Evolutionary conservation across 1,140 invertebrate species (phyloP).

Genomic region (Eciton burchellii): DNA sequence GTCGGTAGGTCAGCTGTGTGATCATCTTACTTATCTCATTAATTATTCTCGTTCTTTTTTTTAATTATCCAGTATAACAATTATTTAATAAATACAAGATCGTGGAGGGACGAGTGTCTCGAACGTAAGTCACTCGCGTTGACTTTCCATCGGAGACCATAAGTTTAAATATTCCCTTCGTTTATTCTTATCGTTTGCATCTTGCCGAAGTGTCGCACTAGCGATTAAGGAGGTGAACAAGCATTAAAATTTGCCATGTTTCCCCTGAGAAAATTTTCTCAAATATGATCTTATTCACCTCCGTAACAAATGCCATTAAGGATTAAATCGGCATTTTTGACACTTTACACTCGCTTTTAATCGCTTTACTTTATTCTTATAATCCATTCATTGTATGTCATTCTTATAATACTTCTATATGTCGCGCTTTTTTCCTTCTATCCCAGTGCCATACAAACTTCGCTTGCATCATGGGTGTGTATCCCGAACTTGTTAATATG

Average conservation of each 20-base stretch:
- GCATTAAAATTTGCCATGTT: constrained; percentile 66
- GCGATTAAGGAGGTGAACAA: constrained; percentile 69
- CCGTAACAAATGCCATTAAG: constrained; percentile 67
- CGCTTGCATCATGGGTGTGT: constrained; percentile 78
- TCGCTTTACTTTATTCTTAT: constrained; percentile 49
- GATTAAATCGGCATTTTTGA: constrained; percentile 68
- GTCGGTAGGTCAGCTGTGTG: constrained; percentile 75
- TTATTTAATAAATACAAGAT: constrained; percentile 78
- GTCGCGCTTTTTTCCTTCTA: constrained; percentile 70
- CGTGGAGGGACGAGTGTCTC: constrained; percentile 78
- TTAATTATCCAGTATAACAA: constrained; percentile 68
- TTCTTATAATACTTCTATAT: constrained; percentile 74
- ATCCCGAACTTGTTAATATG: constrained; percentile 35
- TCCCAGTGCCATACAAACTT: constrained; percentile 77
- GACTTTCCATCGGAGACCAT: constrained; percentile 65
- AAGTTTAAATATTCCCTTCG: constrained; percentile 67
- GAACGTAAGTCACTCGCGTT: constrained; percentile 63
- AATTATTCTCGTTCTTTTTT: constrained; percentile 64
- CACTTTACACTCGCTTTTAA: constrained; percentile 78
- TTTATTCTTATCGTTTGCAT: constrained; percentile 60
- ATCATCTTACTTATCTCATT: constrained; percentile 75
- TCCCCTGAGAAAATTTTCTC: constrained; percentile 59
- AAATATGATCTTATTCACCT: constrained; percentile 66
- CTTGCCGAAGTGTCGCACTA: constrained; percentile 65
- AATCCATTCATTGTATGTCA: constrained; percentile 60